Percentiles rank a stretch among this genome's conserved stretches.
Conservation (phyloP, 2,888 invertebrate genomes). For the Holacanthella duospinosa region DNA sequence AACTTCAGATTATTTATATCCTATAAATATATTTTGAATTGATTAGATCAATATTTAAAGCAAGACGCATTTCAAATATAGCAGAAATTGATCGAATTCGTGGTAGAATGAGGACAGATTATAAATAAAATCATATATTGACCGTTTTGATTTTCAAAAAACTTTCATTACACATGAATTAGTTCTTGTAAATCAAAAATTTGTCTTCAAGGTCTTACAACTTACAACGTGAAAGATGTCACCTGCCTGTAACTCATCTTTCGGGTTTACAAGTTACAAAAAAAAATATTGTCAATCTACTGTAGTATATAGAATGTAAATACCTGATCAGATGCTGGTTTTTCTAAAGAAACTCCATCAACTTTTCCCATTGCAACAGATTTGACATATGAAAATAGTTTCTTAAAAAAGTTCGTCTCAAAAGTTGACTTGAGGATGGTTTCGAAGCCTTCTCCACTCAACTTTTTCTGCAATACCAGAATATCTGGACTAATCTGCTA, state of each 20-base stretch:
- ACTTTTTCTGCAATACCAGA: not conserved
- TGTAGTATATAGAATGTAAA: no score
- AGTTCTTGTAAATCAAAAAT: no score
- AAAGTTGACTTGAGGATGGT: not conserved
- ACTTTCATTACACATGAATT: no score
- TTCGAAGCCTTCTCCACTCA: not conserved
- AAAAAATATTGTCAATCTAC: no score
- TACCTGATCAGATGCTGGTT: not conserved
- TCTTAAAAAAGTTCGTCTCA: not conserved
- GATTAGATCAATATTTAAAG: no score
- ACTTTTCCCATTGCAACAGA: not conserved
- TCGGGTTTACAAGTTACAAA: no score
- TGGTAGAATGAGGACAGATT: not conserved
- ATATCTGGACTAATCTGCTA: not conserved
- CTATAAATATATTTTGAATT: no score
- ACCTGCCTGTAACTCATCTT: no score
- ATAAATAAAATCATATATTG: not conserved
- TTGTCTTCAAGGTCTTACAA: no score
- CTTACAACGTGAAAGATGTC: no score
- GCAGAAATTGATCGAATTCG: not conserved
- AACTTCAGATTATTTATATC: constrained; percentile 8
- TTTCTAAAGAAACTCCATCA: not conserved
- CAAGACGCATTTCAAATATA: no score
- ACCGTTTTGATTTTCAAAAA: no score
- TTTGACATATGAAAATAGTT: not conserved